Evolutionary conservation across 2,797 vertebrate genomes (phyloP), one percentile per base, ranked within the genome.

Genomic region (Hoplostethus atlanticus): DNA sequence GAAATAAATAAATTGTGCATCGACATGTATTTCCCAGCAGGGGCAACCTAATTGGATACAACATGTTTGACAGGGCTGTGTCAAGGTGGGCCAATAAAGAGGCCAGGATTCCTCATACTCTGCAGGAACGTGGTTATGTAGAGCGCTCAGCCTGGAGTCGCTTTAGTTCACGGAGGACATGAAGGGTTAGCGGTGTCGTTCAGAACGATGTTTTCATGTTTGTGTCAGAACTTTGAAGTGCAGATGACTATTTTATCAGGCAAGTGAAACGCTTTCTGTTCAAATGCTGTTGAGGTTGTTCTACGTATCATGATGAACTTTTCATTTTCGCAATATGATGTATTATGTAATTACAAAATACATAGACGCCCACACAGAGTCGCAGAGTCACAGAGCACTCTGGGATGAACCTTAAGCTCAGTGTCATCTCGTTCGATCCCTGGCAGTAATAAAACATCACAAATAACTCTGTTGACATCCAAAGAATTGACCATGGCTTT

Each of bases 1-100:
- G 10, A 34, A 6, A 10, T 58, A 64, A 77, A 47, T 65, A 57
- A n/a, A 61, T 30, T 34, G 0, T 10, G 8, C 15, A 21, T 54
- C 55, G 31, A 70, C 31, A 58, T 72, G 9, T 58, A 34, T 70
- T 44, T 79, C 83, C 48, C 55, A 79, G 59, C 58, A 68, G 79
- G 46, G 12, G 17, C 12, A 62, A 65, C 59, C 71, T 73, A 80
- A 76, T 80, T 80, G 58, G 21, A 55, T 36, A 58, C 38, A 71
- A 62, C 68, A 73, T 74, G 54, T 73, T 58, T 59, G 47, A 68
- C 25, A 70, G 34, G 50, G 50, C 9, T 52, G 36, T 77, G 76
- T 75, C 12, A 56, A 48, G 66, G 68, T 53, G 68, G 56, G 68
- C 21, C 6, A 76, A 51, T 34, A 60, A 60, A 69, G 46, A 71